These are phyloP conservation scores for Rotaria sp. DNA, from an alignment of 2,888 invertebrate genomes.

Conservation along the genomic window DNA sequence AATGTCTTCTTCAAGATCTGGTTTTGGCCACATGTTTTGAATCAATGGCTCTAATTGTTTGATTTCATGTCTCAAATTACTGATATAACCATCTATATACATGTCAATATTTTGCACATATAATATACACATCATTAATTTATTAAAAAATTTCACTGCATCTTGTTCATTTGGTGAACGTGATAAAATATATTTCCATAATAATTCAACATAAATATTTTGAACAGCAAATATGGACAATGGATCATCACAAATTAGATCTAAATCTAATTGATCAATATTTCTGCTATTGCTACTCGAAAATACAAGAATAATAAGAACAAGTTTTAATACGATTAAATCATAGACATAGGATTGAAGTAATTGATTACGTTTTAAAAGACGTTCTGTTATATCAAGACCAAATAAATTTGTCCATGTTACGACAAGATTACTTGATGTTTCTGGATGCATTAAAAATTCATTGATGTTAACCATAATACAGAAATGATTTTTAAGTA, in stretches of 20 bases:
- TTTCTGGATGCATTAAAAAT: neutral
- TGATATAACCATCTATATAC: neutral
- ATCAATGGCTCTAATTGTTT: neutral
- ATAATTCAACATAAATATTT: neutral
- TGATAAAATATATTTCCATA: neutral
- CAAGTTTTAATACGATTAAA: neutral
- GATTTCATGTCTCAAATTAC: neutral
- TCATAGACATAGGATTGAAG: neutral
- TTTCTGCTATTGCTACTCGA: neutral
- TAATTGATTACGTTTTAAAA: neutral
- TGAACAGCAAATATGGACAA: neutral
- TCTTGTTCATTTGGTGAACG: neutral
- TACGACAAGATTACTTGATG: neutral
- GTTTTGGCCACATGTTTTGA: neutral
- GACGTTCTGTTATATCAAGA: neutral
- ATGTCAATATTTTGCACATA: neutral
- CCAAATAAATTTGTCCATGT: neutral
- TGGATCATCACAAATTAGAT: neutral
- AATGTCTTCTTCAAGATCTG: neutral
- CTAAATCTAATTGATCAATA: neutral
- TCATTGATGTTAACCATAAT: neutral
- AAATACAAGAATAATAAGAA: neutral
- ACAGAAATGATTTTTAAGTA: neutral
- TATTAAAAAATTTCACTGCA: neutral
- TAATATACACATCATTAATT: neutral